Base-by-base conservation (phyloP, 2,888 invertebrate genomes). In the Empis stercorea region DNA sequence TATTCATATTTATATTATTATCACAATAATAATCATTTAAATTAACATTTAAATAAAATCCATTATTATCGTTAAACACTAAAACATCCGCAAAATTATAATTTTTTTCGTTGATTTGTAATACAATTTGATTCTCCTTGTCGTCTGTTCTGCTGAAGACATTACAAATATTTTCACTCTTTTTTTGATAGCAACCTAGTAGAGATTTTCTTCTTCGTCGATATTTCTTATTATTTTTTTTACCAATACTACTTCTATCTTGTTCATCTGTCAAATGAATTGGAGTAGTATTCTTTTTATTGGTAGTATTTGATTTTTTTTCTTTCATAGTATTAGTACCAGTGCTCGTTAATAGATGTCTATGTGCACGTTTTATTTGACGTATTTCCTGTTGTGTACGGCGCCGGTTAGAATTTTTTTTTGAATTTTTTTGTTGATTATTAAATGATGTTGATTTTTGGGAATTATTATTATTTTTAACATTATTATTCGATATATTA, bases 331-430 rank as follows among this genome's bases (percentile, higher is more conserved):
- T 56, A 48, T 62, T 63, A 51, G 58, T 57, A 46, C 66, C 66
- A 40, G 61, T 61, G 55, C 64, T 64, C 7, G 65, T 66, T 51
- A 67, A 55, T 48, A 67, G 60, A 59, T 67, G 66, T 55, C 66
- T 66, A 51, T 68, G 61, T 3, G 66, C 66, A n/a, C 66, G 65
- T 52, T 65, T 65, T 45, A 66, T 58, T 57, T 62, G 61, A 47
- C 65, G 61, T 44, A 60, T 61, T 53, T 56, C 56, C 50, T 57
- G 55, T 36, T 55, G 55, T 37, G 64, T 54, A 44, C 65, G 65
- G 14, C 59, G 59, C 36, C 65, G 61, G 39, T 53, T 54, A 30
- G 49, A 48, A 46, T 48, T 51, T 27, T 27, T 27, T 9, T 27
- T 27, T 27, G 23, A 9, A 27, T 27, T 27, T 27, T 27, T 4